Conservation (phyloP, 2,888 invertebrate species). For the Sphaeridia pumilis region DNA sequence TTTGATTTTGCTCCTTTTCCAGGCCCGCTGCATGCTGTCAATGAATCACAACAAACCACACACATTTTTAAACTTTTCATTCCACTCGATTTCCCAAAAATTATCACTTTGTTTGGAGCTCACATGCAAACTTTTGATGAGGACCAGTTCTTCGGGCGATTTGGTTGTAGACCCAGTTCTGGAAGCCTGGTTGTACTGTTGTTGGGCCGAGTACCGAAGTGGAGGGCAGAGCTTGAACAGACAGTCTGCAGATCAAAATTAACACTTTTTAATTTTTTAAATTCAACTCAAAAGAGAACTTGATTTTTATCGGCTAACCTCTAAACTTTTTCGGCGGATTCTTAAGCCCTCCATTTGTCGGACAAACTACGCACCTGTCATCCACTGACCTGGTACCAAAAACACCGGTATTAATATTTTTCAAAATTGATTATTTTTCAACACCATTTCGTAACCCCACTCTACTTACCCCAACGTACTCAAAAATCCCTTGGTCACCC, state of each 20-base stretch:
- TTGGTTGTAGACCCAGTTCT: constrained; percentile 76
- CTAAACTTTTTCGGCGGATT: constrained; percentile 97
- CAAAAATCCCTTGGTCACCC: constrained; percentile 82
- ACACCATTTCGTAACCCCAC: too few relatives aligned
- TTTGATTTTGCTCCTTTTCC: constrained; percentile 97
- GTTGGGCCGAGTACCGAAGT: constrained; percentile 90
- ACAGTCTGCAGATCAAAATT: constrained; percentile 71
- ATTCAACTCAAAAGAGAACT: too few relatives aligned
- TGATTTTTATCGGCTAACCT: constrained; percentile 50
- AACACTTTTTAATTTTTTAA: too few relatives aligned
- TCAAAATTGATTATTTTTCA: too few relatives aligned
- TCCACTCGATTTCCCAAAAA: too few relatives aligned
- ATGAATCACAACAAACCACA: too few relatives aligned
- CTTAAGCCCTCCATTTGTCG: constrained; percentile 87
- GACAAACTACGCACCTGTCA: constrained; percentile 96
- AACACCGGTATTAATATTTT: too few relatives aligned
- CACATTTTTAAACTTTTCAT: too few relatives aligned
- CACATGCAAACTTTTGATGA: constrained; percentile 80
- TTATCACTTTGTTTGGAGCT: too few relatives aligned
- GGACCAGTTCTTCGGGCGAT: constrained; percentile 58
- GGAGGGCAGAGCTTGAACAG: constrained; percentile 91
- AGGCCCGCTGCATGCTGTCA: constrained; percentile 91
- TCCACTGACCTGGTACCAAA: constrained; percentile 99
- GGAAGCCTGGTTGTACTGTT: constrained; percentile 93
- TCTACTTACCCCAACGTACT: constrained; percentile 92